Base-by-base conservation (phyloP, 2,113 vertebrate species). In the Ailurus styani region DNA sequence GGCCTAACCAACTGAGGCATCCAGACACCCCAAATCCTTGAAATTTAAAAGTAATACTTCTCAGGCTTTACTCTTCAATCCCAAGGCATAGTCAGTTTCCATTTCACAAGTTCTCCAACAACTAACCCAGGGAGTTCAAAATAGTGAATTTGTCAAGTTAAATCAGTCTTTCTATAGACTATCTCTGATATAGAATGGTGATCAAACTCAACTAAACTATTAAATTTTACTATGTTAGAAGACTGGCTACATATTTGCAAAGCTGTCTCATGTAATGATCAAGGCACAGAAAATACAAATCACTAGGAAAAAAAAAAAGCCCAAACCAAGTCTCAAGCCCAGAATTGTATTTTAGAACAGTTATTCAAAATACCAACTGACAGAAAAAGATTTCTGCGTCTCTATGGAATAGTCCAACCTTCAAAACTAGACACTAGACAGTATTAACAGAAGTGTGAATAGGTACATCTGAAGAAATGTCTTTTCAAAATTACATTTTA, bases 401-500 rank as follows among this genome's bases (percentile, higher is more conserved):
- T 68, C 47, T 57, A n/a, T 73, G 31, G 45, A 90, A 95, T 17
- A 93, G 23, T 62, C 27, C 82, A 95, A 85, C 27, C 70, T 96
- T n/a, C 54, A 90, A 94, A 91, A 90, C 68, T 66, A 90, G 79
- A 82, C n/a, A 95, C 37, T 64, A 90, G 40, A 96, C 50, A 91
- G 8, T 86, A 91, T 64, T 97, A 91, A 75, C n/a, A 91, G 54
- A 97, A 85, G 13, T 10, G 3, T 77, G 25, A 96, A 86, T 27
- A 94, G 47, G 34, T 62, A 45, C 15, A 92, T 77, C 27, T 57
- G 12, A 89, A 91, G 37, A 94, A 92, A 91, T 42, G 34, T 79
- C 60, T 87, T 93, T 78, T 91, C 66, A 78, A 93, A 93, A 84
- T 92, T 93, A 86, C 6, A 87, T 57, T 96, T 95, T 92, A 96